Conservation (phyloP, 2,888 invertebrate species). For the Nysson spinosus region DNA sequence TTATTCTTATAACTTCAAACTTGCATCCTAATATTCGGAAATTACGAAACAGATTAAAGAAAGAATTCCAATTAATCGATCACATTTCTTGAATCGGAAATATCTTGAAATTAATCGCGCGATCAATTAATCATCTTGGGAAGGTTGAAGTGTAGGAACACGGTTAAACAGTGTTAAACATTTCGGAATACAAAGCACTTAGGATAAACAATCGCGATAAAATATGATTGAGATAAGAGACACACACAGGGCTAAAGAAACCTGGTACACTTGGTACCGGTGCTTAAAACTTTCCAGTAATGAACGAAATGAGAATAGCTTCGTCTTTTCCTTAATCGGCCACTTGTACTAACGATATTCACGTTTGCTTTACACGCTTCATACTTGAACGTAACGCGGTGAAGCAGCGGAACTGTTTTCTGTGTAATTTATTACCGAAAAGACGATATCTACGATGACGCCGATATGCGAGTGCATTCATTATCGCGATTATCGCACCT, state of each 20-base stretch:
- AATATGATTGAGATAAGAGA: slow-evolving; percentile 2
- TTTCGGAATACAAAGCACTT: neutral
- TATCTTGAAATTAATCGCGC: no score
- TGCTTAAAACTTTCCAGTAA: neutral
- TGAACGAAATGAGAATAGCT: slow-evolving; percentile 1
- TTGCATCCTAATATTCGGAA: no score
- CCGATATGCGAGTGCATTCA: slow-evolving; percentile 15
- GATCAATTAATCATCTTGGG: no score
- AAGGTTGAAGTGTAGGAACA: neutral
- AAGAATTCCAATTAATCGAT: no score
- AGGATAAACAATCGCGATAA: neutral
- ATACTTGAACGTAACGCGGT: slow-evolving; percentile 10
- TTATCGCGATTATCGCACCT: slow-evolving; percentile 20
- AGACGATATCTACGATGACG: slow-evolving; percentile 27
- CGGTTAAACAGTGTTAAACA: neutral
- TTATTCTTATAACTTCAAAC: no score
- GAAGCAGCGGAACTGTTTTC: slow-evolving; percentile 23
- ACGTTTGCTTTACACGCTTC: slow-evolving; percentile 3
- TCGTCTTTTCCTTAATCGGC: neutral
- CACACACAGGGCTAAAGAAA: neutral
- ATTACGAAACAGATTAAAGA: no score
- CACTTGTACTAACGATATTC: slow-evolving; percentile 12
- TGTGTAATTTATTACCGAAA: slow-evolving; percentile 41
- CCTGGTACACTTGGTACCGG: neutral
- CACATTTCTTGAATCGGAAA: no score